Evolutionary conservation across 1,140 invertebrate species (phyloP), one percentile per base, ranked within the genome.

Genomic region (Solen grandis): DNA sequence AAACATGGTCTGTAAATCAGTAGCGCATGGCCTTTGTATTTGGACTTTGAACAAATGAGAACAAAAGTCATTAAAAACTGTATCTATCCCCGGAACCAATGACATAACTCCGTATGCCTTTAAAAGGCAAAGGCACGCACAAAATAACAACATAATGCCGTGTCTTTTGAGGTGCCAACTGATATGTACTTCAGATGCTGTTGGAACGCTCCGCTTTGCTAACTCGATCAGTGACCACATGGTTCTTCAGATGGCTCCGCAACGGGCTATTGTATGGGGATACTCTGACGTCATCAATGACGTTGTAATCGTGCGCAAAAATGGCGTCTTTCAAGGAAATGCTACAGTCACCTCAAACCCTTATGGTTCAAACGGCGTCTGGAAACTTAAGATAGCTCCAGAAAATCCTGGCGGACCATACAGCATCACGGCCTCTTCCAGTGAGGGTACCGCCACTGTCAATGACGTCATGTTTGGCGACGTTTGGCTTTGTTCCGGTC

Each of bases 221-320:
- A 70, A 22, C 25, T 88, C 85, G 74, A 88, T 84, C 73, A 50
- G 65, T 16, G 70, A 86, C 62, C 83, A 88, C 72, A 90, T 90
- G 89, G 88, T 90, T 10, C 70, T 90, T n/a, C 89, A 90, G 73
- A 50, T 82, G 38, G 83, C 80, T 10, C 87, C 88, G 0, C 65
- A 75, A n/a, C 38, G 63, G 13, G 85, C 88, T 31, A 62, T 84
- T 1, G 14, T 90, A 19, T 89, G 86, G 88, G 88, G 88, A 22
- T 88, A 81, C 54, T 81, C 69, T 25, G n/a, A 16, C 22, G 70
- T n/a, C 31, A 8, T 73, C 19, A 77, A 77, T 13, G 76, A 75
- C 27, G 59, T 63, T 5, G 70, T 84, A 8, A 60, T 29, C 27
- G 38, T 75, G 13, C 46, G 16, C 14, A 16, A 62, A 10, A 59